A percentile compares a stretch with the other conserved stretches of the same genome.
phyloP scores from a whole-genome alignment of 2,113 vertebrate genomes.

The Reinhardtius hippoglossoides region DNA sequence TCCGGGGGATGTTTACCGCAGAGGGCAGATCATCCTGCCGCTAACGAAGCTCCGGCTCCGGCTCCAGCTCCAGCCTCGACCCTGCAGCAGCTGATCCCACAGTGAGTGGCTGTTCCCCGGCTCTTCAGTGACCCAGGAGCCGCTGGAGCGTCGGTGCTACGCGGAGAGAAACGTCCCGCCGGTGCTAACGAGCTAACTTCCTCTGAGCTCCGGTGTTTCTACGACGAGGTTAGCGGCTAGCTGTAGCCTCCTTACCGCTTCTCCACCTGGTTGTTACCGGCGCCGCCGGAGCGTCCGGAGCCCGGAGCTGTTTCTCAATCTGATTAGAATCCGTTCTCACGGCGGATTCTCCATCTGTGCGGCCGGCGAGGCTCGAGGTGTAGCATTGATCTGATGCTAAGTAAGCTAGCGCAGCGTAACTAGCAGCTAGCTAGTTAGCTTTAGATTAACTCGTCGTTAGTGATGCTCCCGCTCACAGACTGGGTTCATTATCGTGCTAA shows the following conservation, averaged over 20 bases:
- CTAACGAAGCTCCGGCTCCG: slow-evolving; percentile 35
- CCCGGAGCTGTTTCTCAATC: no score
- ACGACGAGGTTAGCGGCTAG: slow-evolving; percentile 74
- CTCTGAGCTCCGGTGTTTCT: slow-evolving; percentile 49
- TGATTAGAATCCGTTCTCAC: rapidly evolving
- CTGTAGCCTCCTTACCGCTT: slow-evolving; percentile 46
- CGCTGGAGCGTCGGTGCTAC: neutral
- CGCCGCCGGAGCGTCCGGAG: no score
- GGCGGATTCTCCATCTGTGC: no score
- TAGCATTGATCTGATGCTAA: slow-evolving; percentile 1
- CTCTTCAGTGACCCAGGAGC: neutral
- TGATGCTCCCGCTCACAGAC: neutral
- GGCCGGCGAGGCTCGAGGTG: no score
- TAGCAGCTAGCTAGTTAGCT: slow-evolving; percentile 35
- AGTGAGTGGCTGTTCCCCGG: neutral
- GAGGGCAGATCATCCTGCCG: slow-evolving; percentile 36
- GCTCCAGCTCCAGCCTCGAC: neutral
- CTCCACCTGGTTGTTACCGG: no score
- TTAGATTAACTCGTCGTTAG: neutral
- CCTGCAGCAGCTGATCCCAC: neutral
- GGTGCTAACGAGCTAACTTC: slow-evolving; percentile 46
- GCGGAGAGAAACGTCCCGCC: slow-evolving; percentile 8
- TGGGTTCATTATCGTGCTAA: neutral
- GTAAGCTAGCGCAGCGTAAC: slow-evolving; percentile 20
- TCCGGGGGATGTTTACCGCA: slow-evolving; percentile 75